Evolutionary conservation across 1,140 invertebrate genomes (phyloP).

Genomic region (Lysiphlebus fabarum): DNA sequence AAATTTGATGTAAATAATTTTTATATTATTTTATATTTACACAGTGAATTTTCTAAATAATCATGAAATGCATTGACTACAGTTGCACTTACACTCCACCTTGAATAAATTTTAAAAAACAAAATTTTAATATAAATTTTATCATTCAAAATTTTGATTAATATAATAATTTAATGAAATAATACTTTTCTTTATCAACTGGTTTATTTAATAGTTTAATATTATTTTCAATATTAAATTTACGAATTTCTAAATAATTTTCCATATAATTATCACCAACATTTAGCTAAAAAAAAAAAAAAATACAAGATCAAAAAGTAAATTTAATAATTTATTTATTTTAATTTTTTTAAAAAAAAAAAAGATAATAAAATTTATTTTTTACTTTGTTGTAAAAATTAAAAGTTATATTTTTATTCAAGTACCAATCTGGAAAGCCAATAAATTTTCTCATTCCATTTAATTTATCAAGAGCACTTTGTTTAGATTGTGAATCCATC

Average conservation of each 20-base stretch:
- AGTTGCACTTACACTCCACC: background rate
- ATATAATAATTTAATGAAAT: too few species aligned
- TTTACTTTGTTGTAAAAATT: conserved; percentile 59
- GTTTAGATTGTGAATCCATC: conserved; percentile 80
- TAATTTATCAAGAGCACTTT: conserved; percentile 76
- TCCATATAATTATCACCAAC: too few species aligned
- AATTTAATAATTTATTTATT: conserved; percentile 40
- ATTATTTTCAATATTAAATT: background rate
- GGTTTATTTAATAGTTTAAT: background rate
- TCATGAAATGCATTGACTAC: background rate
- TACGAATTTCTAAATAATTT: conserved; percentile 14
- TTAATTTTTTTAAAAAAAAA: conserved; percentile 56
- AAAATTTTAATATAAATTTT: too few species aligned
- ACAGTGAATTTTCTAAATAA: background rate
- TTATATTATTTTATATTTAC: background rate
- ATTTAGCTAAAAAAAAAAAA: background rate
- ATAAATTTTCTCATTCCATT: conserved; percentile 80
- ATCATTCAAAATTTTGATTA: too few species aligned
- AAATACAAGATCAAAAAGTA: too few species aligned
- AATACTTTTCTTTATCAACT: background rate
- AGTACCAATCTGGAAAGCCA: conserved; percentile 84
- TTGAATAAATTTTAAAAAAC: too few species aligned
- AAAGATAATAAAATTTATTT: too few species aligned
- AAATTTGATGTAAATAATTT: too few species aligned
- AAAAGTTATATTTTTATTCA: conserved; percentile 68